Percentiles rank a stretch among this genome's conserved stretches.
Evolutionary conservation across 1,140 invertebrate genomes (phyloP).

Genomic region (Macrobrachium nipponense): DNA sequence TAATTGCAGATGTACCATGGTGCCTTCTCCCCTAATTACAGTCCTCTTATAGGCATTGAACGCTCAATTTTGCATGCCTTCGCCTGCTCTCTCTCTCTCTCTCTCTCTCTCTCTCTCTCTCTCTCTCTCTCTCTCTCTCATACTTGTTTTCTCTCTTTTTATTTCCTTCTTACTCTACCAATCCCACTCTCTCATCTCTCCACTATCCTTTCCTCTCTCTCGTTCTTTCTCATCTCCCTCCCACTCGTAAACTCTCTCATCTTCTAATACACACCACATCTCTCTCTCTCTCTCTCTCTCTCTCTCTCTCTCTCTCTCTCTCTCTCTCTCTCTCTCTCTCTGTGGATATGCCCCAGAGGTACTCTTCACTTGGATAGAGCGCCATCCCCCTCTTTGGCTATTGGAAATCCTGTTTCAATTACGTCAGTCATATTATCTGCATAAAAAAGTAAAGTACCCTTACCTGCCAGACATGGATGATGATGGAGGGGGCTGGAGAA

Average conservation of each 20-base stretch:
- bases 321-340: conserved; percentile 24
- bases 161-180: background rate
- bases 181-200: background rate
- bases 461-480: conserved; percentile 2
- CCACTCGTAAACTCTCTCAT: conserved; percentile 2
- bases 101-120: background rate
- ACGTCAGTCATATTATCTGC: too few relatives aligned
- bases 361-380: background rate
- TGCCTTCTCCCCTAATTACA: background rate
- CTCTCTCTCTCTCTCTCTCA: background rate
- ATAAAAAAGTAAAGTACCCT: background rate
- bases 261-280: background rate
- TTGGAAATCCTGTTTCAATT: too few relatives aligned
- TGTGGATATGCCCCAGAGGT: background rate
- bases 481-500: background rate
- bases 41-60: background rate
- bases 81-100: background rate
- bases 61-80: background rate
- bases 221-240: background rate
- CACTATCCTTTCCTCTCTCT: background rate
- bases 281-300: conserved; percentile 3
- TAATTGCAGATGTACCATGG: background rate
- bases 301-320: conserved; percentile 15
- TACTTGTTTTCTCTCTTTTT: background rate
- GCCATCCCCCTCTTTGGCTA: too few relatives aligned